These are phyloP conservation scores for Lacanobia wlatinum DNA, from an alignment of 2,888 invertebrate genomes.

Conservation along the genomic window DNA sequence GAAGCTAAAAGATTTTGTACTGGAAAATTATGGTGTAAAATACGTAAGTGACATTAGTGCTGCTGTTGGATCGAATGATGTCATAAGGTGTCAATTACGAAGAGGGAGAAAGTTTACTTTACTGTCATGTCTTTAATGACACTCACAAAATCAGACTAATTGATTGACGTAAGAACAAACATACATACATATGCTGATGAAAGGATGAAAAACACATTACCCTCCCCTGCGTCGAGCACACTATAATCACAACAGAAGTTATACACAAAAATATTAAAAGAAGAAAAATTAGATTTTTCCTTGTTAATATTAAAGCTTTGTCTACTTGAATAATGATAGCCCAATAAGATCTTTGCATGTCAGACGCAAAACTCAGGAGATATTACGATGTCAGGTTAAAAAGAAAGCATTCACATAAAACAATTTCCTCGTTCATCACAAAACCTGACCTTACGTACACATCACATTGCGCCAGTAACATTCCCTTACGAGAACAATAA, in stretches of 20 bases:
- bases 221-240: no score
- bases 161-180: no score
- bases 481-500: conserved; percentile 39
- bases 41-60: not conserved
- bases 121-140: no score
- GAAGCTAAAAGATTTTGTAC: conserved; percentile 8
- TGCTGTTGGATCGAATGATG: not conserved
- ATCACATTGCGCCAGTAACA: conserved; percentile 26
- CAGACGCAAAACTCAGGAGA: not conserved
- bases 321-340: not conserved
- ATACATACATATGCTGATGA: no score
- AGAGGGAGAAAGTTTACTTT: not conserved
- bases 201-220: no score
- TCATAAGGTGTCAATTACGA: not conserved
- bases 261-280: not conserved
- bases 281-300: not conserved
- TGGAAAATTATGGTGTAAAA: conserved; percentile 1
- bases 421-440: conserved; percentile 31
- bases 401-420: conserved; percentile 15
- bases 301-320: not conserved
- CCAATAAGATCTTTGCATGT: not conserved
- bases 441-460: conserved; percentile 38
- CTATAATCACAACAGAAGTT: no score
- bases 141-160: no score
- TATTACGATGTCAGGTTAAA: conserved; percentile 9